Conservation (phyloP, 2,797 vertebrate genomes). For the Hippopotamyrus pictus region DNA sequence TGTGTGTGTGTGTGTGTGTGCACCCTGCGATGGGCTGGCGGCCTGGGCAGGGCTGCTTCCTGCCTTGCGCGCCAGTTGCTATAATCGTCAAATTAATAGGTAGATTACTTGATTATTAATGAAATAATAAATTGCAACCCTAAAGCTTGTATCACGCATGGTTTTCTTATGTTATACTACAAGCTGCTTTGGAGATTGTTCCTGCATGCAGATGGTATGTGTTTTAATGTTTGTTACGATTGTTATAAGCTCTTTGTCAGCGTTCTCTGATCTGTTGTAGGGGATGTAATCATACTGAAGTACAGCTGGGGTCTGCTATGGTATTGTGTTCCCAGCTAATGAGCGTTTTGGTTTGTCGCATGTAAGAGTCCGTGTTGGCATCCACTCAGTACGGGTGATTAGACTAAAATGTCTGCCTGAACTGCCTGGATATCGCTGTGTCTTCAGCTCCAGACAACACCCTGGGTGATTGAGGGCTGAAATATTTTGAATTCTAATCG, state of each 20-base stretch:
- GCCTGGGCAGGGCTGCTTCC: not conserved
- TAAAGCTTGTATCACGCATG: not conserved
- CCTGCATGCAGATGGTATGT: not conserved
- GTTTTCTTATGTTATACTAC: constrained; percentile 10
- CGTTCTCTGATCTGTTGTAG: constrained; percentile 51
- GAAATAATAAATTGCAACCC: not conserved
- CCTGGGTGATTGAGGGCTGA: constrained; percentile 99
- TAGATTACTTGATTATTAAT: not conserved
- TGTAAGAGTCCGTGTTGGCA: constrained; percentile 98
- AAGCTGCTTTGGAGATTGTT: not conserved
- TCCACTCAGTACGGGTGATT: constrained; percentile 99
- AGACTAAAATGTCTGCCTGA: constrained; percentile 99
- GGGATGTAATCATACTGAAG: not conserved
- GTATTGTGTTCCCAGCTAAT: constrained; percentile 76
- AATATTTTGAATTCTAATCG: constrained; percentile 99
- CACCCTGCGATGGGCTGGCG: not conserved
- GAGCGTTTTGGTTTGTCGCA: constrained; percentile 91
- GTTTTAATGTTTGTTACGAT: constrained; percentile 28
- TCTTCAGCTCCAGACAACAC: constrained; percentile 98
- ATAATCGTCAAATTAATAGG: not conserved
- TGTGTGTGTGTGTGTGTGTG: too few relatives aligned
- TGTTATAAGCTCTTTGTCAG: constrained; percentile 34
- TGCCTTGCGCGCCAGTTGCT: not conserved
- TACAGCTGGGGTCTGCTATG: constrained; percentile 71
- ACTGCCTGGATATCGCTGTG: constrained; percentile 97